A percentile compares a stretch with the other conserved stretches of the same genome.
These are phyloP conservation scores for Oncopeltus fasciatus DNA, from an alignment of 1,140 invertebrate genomes.

Conservation along the genomic window DNA sequence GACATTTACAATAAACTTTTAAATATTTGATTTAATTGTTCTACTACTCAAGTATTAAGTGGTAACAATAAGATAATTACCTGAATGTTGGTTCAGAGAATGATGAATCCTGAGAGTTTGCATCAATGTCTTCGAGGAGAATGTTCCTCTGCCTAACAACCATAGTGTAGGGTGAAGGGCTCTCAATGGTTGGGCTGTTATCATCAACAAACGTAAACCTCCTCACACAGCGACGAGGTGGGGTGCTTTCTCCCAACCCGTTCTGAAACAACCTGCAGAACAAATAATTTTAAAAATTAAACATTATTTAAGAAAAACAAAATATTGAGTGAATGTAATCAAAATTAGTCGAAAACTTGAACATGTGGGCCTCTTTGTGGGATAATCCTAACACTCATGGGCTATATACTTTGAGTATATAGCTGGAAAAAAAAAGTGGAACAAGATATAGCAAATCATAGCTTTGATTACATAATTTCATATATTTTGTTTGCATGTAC, in stretches of 20 bases:
- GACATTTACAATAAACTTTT: too few relatives aligned
- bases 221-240: slow-evolving; percentile 1
- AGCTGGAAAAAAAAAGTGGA: too few relatives aligned
- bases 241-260: slow-evolving; percentile 14
- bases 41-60: too few relatives aligned
- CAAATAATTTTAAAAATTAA: neutral
- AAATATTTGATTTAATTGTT: too few relatives aligned
- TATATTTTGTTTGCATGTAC: too few relatives aligned
- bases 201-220: slow-evolving; percentile 10
- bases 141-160: slow-evolving; percentile 13
- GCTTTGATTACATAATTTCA: too few relatives aligned
- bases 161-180: neutral
- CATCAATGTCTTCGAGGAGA: slow-evolving; percentile 30
- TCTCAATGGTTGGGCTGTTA: slow-evolving; percentile 1
- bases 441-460: too few relatives aligned
- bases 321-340: too few relatives aligned
- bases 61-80: neutral
- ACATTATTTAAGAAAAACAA: neutral
- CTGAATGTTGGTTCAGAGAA: slow-evolving; percentile 20
- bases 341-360: too few relatives aligned
- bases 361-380: too few relatives aligned
- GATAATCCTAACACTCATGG: too few relatives aligned
- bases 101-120: slow-evolving; percentile 43
- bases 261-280: slow-evolving; percentile 12
- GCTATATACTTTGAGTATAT: too few relatives aligned